Evolutionary conservation across 2,888 invertebrate genomes (phyloP).

Genomic region (Dilophus febrilis): DNA sequence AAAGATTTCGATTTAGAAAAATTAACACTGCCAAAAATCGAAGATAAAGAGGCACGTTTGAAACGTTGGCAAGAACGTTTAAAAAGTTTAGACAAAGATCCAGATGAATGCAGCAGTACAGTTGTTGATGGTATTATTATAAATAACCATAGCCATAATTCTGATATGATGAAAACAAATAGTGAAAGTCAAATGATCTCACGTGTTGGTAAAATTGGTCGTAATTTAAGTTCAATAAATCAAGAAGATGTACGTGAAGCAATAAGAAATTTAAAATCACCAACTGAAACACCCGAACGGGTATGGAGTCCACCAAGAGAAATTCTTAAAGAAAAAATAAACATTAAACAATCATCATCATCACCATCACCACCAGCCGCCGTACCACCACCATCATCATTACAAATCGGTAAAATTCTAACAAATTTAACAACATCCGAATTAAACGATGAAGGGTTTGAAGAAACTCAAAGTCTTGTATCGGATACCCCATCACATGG

Average conservation of each 20-base stretch:
- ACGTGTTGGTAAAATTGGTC: constrained; percentile 30
- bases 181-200: constrained; percentile 7
- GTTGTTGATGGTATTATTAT: too few relatives aligned
- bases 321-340: constrained; percentile 15
- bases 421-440: constrained; percentile 32
- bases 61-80: constrained; percentile 55
- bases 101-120: constrained; percentile 25
- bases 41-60: constrained; percentile 41
- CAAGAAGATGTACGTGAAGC: constrained; percentile 53
- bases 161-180: constrained; percentile 5
- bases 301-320: constrained; percentile 37
- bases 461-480: constrained; percentile 75
- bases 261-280: constrained; percentile 44
- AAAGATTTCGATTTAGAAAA: not conserved
- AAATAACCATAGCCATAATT: too few relatives aligned
- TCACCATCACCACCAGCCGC: constrained; percentile 13
- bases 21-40: constrained; percentile 17
- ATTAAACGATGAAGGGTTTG: constrained; percentile 75
- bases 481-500: constrained; percentile 76
- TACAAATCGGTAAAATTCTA: constrained; percentile 9
- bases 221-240: constrained; percentile 52
- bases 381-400: constrained; percentile 12
- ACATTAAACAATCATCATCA: constrained; percentile 5
- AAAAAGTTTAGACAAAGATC: constrained; percentile 35
- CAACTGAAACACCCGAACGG: constrained; percentile 41